Percentiles rank a stretch among this genome's conserved stretches.
These are phyloP conservation scores for Panagrolaimus sp. DNA, from an alignment of 1,140 invertebrate species.

Conservation along the genomic window DNA sequence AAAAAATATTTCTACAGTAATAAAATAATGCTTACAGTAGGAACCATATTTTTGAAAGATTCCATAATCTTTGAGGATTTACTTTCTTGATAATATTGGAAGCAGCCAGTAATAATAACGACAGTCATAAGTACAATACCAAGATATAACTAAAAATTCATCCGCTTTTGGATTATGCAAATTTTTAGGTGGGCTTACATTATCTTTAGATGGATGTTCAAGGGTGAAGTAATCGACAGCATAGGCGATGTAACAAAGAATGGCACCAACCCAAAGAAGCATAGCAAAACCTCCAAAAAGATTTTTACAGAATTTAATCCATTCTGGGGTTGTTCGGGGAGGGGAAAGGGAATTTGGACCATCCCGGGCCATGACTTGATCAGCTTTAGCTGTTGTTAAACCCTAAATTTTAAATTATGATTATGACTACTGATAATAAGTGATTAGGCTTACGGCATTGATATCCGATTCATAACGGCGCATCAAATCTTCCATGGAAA, in stretches of 20 bases:
- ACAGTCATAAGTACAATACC: slow-evolving; percentile 88
- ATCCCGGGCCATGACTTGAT: slow-evolving; percentile 62
- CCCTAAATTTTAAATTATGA: slow-evolving; percentile 36
- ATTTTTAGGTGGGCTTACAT: slow-evolving; percentile 26
- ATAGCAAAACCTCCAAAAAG: slow-evolving; percentile 61
- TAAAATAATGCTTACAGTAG: slow-evolving; percentile 59
- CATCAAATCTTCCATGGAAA: slow-evolving; percentile 72
- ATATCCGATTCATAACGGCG: slow-evolving; percentile 89
- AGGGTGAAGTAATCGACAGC: slow-evolving; percentile 53
- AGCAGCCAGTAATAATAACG: slow-evolving; percentile 89
- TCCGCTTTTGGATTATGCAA: neutral
- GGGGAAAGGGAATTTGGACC: slow-evolving; percentile 69
- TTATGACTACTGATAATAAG: neutral
- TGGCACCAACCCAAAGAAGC: slow-evolving; percentile 59
- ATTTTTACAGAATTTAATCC: slow-evolving; percentile 60
- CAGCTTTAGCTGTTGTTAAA: slow-evolving; percentile 48
- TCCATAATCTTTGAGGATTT: slow-evolving; percentile 78
- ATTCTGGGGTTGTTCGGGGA: slow-evolving; percentile 59
- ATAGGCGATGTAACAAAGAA: slow-evolving; percentile 60
- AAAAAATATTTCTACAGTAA: slow-evolving; percentile 2
- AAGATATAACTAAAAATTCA: slow-evolving; percentile 70
- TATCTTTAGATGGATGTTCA: slow-evolving; percentile 56
- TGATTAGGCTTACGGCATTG: slow-evolving; percentile 79
- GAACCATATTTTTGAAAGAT: slow-evolving; percentile 66
- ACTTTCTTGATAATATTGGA: slow-evolving; percentile 95